A percentile compares a stretch with the other conserved stretches of the same genome.
Conservation (phyloP, 1,140 invertebrate genomes). For the Orius insidiosus region DNA sequence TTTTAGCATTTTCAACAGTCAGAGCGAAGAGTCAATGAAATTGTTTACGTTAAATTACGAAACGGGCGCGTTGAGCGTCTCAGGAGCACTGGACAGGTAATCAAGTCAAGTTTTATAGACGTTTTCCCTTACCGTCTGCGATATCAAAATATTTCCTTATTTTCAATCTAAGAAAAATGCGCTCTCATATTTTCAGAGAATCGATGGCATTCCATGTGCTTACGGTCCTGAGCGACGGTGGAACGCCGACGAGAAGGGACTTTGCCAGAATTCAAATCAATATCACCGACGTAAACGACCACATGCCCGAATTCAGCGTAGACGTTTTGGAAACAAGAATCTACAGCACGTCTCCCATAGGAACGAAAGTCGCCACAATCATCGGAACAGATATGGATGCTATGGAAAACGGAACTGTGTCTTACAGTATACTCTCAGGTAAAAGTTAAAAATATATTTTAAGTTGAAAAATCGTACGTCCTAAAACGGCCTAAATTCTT, state of each 20-base stretch:
- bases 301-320: conserved; percentile 63
- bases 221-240: conserved; percentile 81
- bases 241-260: conserved; percentile 65
- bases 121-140: background rate
- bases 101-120: conserved; percentile 1
- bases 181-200: conserved; percentile 47
- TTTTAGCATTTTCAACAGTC: conserved; percentile 57
- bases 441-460: conserved; percentile 17
- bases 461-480: too few species aligned
- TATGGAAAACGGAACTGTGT: conserved; percentile 61
- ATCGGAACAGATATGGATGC: conserved; percentile 63
- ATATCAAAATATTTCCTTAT: background rate
- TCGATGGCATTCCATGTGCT: conserved; percentile 64
- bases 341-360: conserved; percentile 53
- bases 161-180: conserved; percentile 2
- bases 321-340: conserved; percentile 56
- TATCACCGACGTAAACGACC: conserved; percentile 80
- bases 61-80: conserved; percentile 50
- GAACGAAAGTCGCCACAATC: conserved; percentile 51
- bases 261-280: conserved; percentile 65
- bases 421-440: conserved; percentile 63
- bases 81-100: conserved; percentile 48
- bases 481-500: too few species aligned
- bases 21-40: conserved; percentile 48
- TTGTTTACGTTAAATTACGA: conserved; percentile 69